Evolutionary conservation across 2,113 vertebrate species (phyloP).

Genomic region (Paramisgurnus dabryanus): DNA sequence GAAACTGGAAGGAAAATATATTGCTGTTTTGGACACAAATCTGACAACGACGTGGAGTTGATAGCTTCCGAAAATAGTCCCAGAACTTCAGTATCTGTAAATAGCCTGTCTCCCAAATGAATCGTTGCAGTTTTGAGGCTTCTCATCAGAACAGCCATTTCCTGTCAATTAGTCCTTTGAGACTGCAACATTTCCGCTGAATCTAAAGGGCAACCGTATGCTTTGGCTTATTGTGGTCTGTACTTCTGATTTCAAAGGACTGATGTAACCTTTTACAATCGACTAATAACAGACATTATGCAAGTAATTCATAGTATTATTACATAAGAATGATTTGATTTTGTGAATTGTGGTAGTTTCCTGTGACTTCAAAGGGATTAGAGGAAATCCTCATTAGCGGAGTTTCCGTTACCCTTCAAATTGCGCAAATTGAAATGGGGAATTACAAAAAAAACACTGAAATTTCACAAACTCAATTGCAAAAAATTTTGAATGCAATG

Average conservation of each 20-base stretch:
- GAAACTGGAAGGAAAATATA: slow-evolving; percentile 5
- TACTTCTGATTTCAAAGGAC: not conserved
- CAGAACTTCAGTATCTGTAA: not conserved
- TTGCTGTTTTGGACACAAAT: not conserved
- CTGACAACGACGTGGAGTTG: slow-evolving; percentile 1
- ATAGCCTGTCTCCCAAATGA: slow-evolving; percentile 1
- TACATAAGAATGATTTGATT: not conserved
- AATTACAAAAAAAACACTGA: no score
- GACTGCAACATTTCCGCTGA: slow-evolving; percentile 4
- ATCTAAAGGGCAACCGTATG: not conserved
- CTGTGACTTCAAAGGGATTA: not conserved
- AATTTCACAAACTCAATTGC: no score
- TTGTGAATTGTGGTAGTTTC: not conserved
- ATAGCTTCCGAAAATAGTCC: slow-evolving; percentile 16
- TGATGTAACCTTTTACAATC: not conserved
- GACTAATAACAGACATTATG: not conserved
- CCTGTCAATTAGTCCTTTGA: slow-evolving; percentile 18
- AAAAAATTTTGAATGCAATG: no score
- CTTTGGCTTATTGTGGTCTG: not conserved
- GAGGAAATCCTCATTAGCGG: not conserved
- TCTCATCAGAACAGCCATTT: not conserved
- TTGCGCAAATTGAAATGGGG: no score
- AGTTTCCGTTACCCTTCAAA: no score
- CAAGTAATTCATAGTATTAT: not conserved
- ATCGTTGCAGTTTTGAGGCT: not conserved